Percentiles rank a stretch among this genome's conserved stretches.
Evolutionary conservation across 2,113 vertebrate species (phyloP).

Genomic region (Aphelocoma coerulescens): DNA sequence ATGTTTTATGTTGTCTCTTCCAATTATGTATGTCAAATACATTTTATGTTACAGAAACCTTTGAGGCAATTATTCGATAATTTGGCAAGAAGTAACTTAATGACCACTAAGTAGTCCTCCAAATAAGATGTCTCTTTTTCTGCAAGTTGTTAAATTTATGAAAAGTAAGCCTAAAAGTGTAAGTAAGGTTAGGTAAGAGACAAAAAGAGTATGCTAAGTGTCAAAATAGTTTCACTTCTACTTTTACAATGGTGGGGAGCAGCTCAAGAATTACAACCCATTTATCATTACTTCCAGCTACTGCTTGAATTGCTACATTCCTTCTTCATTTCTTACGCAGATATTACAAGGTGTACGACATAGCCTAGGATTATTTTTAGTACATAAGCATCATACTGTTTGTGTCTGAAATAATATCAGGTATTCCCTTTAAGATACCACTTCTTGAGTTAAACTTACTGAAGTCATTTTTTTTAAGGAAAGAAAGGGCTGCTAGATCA

Average conservation of each 20-base stretch:
- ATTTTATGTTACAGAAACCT: not conserved
- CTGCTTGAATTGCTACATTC: not conserved
- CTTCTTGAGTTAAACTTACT: not conserved
- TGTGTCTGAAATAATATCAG: not conserved
- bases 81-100: not conserved
- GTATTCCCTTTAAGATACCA: not conserved
- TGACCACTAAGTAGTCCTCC: not conserved
- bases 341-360: not conserved
- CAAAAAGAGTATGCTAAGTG: not conserved
- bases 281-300: not conserved
- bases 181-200: not conserved
- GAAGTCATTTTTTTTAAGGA: not conserved
- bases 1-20: not conserved
- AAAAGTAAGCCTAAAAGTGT: not conserved
- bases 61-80: not conserved
- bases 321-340: not conserved
- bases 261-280: not conserved
- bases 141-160: not conserved
- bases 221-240: not conserved
- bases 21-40: not conserved
- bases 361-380: not conserved
- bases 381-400: not conserved
- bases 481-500: not conserved
- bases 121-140: not conserved
- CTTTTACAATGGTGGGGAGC: not conserved